Evolutionary conservation across 1,140 invertebrate genomes (phyloP).

Genomic region (Coenobita brevimanus): DNA sequence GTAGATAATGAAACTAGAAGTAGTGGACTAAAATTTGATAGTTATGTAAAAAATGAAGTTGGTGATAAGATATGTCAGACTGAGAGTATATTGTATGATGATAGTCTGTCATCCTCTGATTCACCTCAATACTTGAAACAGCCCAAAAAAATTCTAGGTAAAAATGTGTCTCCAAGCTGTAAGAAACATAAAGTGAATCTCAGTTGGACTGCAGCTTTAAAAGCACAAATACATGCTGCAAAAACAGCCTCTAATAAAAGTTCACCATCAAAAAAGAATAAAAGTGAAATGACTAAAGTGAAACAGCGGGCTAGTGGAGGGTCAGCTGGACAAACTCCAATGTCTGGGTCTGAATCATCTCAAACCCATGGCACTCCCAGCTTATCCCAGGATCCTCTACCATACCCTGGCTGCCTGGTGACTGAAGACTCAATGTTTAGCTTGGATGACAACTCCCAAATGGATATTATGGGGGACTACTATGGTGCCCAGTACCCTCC

Average conservation of each 20-base stretch:
- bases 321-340: slow-evolving; percentile 10
- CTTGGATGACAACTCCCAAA: slow-evolving; percentile 52
- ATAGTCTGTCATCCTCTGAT: neutral
- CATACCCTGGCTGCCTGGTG: slow-evolving; percentile 47
- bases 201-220: slow-evolving; percentile 67
- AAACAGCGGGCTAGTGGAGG: slow-evolving; percentile 17
- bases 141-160: slow-evolving; percentile 4
- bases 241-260: slow-evolving; percentile 28
- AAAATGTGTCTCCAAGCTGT: neutral
- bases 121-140: slow-evolving; percentile 10
- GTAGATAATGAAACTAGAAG: neutral
- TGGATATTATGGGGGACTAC: slow-evolving; percentile 54
- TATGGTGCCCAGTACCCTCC: slow-evolving; percentile 55
- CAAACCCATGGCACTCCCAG: neutral
- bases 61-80: neutral
- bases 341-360: neutral
- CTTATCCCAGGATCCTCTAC: slow-evolving; percentile 25
- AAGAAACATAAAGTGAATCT: slow-evolving; percentile 68
- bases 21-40: neutral
- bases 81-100: neutral
- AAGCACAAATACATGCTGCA: slow-evolving; percentile 63
- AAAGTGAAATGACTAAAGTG: slow-evolving; percentile 18
- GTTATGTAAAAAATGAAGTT: slow-evolving; percentile 12
- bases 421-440: slow-evolving; percentile 56
- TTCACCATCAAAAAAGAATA: slow-evolving; percentile 23